Conservation (phyloP, 2,888 invertebrate genomes). For the Galeopsomyia nigrocyanea region DNA sequence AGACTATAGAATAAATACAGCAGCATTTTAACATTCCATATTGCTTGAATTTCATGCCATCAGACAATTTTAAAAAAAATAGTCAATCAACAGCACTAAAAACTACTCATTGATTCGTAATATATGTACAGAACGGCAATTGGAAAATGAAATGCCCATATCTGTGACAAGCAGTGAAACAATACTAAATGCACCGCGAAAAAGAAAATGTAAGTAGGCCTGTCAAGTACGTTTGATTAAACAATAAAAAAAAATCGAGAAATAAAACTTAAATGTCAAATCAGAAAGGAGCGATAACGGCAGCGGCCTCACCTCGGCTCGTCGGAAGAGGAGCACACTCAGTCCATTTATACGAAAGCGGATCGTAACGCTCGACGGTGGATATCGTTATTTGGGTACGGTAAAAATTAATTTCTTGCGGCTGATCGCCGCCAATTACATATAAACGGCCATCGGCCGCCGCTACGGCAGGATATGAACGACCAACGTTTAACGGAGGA, state of each 20-base stretch:
- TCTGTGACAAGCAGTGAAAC: constrained; percentile 23
- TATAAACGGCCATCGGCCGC: constrained; percentile 86
- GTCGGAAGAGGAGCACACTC: constrained; percentile 84
- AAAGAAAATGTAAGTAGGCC: neutral
- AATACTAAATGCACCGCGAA: neutral
- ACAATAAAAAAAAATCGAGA: neutral
- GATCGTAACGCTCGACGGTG: constrained; percentile 88
- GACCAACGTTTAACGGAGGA: constrained; percentile 79
- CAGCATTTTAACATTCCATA: no score
- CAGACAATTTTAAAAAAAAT: neutral
- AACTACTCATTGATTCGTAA: neutral
- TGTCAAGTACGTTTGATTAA: no score
- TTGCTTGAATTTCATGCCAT: neutral
- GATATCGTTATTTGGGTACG: constrained; percentile 87
- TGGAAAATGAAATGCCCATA: constrained; percentile 22
- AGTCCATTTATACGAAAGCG: constrained; percentile 82
- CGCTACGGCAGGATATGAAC: constrained; percentile 88
- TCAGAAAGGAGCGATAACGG: constrained; percentile 78
- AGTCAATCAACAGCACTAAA: neutral
- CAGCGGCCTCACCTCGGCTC: constrained; percentile 89
- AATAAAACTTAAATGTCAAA: constrained; percentile 51
- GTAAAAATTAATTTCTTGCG: constrained; percentile 85
- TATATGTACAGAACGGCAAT: neutral
- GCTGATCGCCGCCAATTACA: constrained; percentile 89
- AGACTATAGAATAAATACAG: constrained; percentile 1